phyloP scores from a whole-genome alignment of 2,113 vertebrate genomes.

The Otocyon megalotis region DNA sequence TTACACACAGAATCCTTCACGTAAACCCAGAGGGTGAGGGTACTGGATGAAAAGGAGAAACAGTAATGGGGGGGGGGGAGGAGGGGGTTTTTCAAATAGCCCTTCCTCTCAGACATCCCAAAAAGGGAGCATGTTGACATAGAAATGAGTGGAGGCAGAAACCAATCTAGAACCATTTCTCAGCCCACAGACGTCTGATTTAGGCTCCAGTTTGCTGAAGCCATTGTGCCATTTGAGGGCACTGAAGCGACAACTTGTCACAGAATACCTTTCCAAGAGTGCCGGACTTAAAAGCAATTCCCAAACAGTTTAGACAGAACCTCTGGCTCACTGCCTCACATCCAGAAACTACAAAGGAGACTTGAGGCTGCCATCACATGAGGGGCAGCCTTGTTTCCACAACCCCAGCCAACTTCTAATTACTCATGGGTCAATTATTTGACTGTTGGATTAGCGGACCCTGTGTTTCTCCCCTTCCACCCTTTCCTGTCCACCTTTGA shows the following conservation, averaged over 20 bases:
- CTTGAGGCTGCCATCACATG: slow-evolving; percentile 53
- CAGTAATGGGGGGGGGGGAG: not conserved
- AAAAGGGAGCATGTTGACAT: not conserved
- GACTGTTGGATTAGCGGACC: slow-evolving; percentile 51
- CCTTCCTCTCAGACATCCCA: not conserved
- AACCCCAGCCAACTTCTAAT: slow-evolving; percentile 67
- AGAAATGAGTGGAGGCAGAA: not conserved
- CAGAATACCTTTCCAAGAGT: slow-evolving; percentile 50
- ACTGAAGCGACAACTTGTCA: slow-evolving; percentile 37
- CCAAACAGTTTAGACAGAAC: slow-evolving; percentile 69
- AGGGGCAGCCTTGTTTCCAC: slow-evolving; percentile 53
- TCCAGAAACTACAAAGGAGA: slow-evolving; percentile 62
- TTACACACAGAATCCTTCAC: not conserved
- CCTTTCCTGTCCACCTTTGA: slow-evolving; percentile 62
- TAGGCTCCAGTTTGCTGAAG: not conserved
- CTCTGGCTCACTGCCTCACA: slow-evolving; percentile 56
- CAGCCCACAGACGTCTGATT: not conserved
- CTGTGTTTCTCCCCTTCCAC: slow-evolving; percentile 37
- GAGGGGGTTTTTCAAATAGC: not conserved
- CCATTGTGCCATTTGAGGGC: slow-evolving; percentile 3
- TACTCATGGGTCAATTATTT: slow-evolving; percentile 61
- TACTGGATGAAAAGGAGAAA: not conserved
- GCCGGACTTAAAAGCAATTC: slow-evolving; percentile 51
- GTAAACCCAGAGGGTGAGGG: not conserved
- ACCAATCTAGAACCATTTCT: not conserved